Evolutionary conservation across 2,113 vertebrate genomes (phyloP).

Genomic region (Sorex araneus): DNA sequence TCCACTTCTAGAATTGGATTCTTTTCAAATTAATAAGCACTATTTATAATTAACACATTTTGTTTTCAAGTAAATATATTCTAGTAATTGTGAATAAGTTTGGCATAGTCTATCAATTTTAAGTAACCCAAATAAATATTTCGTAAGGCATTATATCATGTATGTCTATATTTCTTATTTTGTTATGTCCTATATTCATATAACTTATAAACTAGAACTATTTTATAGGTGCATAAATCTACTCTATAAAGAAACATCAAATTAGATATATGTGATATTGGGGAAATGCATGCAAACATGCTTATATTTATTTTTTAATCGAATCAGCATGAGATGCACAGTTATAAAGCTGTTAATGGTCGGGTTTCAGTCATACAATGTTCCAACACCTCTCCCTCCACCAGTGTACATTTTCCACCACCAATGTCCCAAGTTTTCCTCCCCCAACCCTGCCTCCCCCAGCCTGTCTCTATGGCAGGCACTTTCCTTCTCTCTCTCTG

Average conservation of each 20-base stretch:
- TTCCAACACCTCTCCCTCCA: no score
- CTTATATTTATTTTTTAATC: not conserved
- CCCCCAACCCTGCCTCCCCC: no score
- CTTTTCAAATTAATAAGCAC: not conserved
- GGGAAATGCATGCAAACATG: not conserved
- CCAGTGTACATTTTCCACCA: no score
- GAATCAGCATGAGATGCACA: no score
- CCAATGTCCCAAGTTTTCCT: no score
- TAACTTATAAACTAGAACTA: conserved; percentile 32
- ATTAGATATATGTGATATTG: not conserved
- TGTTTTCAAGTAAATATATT: not conserved
- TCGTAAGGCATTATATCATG: not conserved
- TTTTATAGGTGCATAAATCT: not conserved
- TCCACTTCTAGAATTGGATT: no score
- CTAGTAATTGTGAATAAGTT: not conserved
- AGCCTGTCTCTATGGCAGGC: no score
- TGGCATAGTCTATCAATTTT: not conserved
- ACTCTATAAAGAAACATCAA: conserved; percentile 9
- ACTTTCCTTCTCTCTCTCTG: no score
- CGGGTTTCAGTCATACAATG: no score
- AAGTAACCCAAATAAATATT: not conserved
- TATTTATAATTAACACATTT: not conserved
- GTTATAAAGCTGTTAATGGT: no score
- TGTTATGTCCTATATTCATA: not conserved
- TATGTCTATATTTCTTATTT: conserved; percentile 1